phyloP scores from a whole-genome alignment of 2,888 invertebrate genomes.

The Ophraella communa region DNA sequence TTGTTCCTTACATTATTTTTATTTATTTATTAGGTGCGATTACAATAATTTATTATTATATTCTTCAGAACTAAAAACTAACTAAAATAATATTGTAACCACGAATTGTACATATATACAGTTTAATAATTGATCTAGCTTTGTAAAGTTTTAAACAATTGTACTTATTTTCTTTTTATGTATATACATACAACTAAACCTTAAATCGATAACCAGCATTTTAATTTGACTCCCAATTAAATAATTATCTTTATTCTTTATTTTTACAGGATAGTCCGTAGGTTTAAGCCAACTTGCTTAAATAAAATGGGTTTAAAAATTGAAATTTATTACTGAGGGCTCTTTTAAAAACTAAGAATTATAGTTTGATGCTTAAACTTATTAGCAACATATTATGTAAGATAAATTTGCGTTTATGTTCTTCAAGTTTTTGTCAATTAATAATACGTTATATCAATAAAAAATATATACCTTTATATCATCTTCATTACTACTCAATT shows the following conservation, averaged over 20 bases:
- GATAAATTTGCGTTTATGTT: no score
- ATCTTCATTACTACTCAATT: no score
- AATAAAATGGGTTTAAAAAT: no score
- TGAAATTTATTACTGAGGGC: no score
- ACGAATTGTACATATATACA: slow-evolving; percentile 28
- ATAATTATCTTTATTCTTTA: not conserved
- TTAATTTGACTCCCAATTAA: not conserved
- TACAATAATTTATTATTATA: slow-evolving; percentile 16
- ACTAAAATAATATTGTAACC: slow-evolving; percentile 18
- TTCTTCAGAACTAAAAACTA: slow-evolving; percentile 1
- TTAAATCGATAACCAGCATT: not conserved
- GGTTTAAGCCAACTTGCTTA: no score
- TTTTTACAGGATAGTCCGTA: no score
- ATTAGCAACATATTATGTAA: no score
- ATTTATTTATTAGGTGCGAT: slow-evolving; percentile 16
- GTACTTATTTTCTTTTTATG: slow-evolving; percentile 16
- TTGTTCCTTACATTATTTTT: slow-evolving; percentile 32
- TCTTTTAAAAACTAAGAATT: no score
- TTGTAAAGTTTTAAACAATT: slow-evolving; percentile 25
- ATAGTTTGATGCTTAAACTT: no score
- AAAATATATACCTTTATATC: no score
- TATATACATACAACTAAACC: slow-evolving; percentile 16
- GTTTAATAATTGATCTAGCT: not conserved
- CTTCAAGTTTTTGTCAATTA: no score
- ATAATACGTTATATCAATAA: no score